Evolutionary conservation across 2,888 invertebrate species (phyloP).

Genomic region (Ichneumon xanthorius): DNA sequence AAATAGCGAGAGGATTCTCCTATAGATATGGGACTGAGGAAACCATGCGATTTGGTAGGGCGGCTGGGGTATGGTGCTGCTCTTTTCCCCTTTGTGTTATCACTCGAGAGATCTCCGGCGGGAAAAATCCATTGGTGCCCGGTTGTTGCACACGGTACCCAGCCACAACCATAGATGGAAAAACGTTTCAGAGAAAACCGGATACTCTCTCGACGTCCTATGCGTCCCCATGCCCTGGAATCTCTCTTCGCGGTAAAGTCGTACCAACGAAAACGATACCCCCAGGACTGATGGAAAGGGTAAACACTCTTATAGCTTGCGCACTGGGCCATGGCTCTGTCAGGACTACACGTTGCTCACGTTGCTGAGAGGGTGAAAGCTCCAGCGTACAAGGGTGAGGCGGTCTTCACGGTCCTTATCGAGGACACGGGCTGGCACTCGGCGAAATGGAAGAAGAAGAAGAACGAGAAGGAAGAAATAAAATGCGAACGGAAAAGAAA

Average conservation of each 20-base stretch:
- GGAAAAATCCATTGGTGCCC: conserved; percentile 40
- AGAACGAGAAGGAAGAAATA: conserved; percentile 9
- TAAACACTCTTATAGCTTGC: conserved; percentile 61
- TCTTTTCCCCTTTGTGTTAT: conserved; percentile 14
- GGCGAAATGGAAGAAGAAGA: conserved; percentile 34
- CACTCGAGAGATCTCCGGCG: conserved; percentile 13
- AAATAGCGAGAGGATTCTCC: conserved; percentile 19
- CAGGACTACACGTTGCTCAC: conserved; percentile 30
- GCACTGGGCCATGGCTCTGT: conserved; percentile 14
- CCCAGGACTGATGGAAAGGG: conserved; percentile 64
- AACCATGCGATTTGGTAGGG: conserved; percentile 10
- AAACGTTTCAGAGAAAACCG: conserved; percentile 59
- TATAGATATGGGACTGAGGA: conserved; percentile 1
- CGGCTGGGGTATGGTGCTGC: not conserved
- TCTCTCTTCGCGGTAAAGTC: conserved; percentile 24
- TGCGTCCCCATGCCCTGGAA: conserved; percentile 28
- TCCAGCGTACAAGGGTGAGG: conserved; percentile 18
- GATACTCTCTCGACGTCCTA: conserved; percentile 42
- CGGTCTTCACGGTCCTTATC: conserved; percentile 42
- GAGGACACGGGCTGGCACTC: conserved; percentile 38
- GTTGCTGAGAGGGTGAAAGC: conserved; percentile 13
- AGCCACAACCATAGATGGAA: conserved; percentile 36
- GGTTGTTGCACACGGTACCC: conserved; percentile 11
- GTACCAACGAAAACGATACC: conserved; percentile 28
- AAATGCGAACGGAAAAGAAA: conserved; percentile 12